Percentiles rank a stretch among this genome's conserved stretches.
phyloP scores from a whole-genome alignment of 2,113 vertebrate species.

The Pteruthius melanotis region DNA sequence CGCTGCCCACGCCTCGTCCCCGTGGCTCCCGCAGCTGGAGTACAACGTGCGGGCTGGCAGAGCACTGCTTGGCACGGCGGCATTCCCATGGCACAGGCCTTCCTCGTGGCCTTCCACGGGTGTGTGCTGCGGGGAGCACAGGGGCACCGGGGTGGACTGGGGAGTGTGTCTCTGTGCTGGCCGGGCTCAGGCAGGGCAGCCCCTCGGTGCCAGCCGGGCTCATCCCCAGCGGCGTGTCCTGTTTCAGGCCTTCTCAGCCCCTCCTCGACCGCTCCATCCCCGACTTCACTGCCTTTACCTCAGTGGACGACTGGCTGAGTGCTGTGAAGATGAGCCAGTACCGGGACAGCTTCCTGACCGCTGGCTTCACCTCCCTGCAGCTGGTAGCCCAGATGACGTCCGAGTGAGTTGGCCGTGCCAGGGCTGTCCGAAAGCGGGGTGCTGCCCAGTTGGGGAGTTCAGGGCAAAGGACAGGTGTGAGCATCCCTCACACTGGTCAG shows the following conservation, averaged over 20 bases:
- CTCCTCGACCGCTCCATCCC: conserved; percentile 96
- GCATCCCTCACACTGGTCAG: not conserved
- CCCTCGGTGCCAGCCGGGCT: fast-evolving
- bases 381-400: conserved; percentile 96
- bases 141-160: fast-evolving
- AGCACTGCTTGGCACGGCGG: fast-evolving
- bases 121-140: not conserved
- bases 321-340: conserved; percentile 99
- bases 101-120: not conserved
- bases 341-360: conserved; percentile 95
- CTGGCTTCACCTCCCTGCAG: conserved; percentile 96
- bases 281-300: conserved; percentile 97
- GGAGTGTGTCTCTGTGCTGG: not conserved
- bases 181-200: not conserved
- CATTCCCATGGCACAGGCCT: not conserved
- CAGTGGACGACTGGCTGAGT: conserved; percentile 95
- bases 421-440: fast-evolving
- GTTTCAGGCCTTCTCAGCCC: conserved; percentile 93
- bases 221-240: not conserved
- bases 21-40: not conserved
- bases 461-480: not conserved
- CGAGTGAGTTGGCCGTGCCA: conserved; percentile 82
- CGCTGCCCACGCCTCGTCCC: fast-evolving
- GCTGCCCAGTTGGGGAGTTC: not conserved
- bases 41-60: fast-evolving